Conservation (phyloP, 2,888 invertebrate species). For the Agrochola litura region DNA sequence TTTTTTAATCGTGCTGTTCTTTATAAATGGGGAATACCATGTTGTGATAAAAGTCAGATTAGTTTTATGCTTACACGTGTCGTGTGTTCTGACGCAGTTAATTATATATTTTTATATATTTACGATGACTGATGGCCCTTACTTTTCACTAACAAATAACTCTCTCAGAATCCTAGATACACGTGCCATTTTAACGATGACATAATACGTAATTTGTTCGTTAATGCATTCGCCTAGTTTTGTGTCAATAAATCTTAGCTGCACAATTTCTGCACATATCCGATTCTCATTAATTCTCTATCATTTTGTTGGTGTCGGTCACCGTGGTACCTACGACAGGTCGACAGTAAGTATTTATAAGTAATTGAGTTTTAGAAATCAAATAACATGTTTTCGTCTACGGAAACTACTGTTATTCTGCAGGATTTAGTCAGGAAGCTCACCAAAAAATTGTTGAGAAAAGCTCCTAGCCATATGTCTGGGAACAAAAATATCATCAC, state of each 20-base stretch:
- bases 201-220: no score
- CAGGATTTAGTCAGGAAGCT: neutral
- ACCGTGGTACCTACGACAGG: neutral
- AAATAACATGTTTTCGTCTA: neutral
- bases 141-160: neutral
- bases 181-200: neutral
- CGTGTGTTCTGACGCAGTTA: neutral
- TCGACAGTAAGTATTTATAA: no score
- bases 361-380: neutral
- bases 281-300: neutral
- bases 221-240: no score
- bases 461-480: no score
- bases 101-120: slow-evolving; percentile 8
- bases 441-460: neutral
- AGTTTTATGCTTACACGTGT: neutral
- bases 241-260: no score
- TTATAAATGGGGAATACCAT: neutral
- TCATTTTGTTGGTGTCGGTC: neutral
- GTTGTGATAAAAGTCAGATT: neutral
- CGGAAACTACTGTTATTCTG: neutral
- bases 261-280: neutral
- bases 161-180: no score
- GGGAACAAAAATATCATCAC: neutral
- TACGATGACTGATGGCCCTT: slow-evolving; percentile 6
- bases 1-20: neutral